Base-by-base conservation (phyloP, 2,888 invertebrate species). In the Odontocolon sp. region DNA sequence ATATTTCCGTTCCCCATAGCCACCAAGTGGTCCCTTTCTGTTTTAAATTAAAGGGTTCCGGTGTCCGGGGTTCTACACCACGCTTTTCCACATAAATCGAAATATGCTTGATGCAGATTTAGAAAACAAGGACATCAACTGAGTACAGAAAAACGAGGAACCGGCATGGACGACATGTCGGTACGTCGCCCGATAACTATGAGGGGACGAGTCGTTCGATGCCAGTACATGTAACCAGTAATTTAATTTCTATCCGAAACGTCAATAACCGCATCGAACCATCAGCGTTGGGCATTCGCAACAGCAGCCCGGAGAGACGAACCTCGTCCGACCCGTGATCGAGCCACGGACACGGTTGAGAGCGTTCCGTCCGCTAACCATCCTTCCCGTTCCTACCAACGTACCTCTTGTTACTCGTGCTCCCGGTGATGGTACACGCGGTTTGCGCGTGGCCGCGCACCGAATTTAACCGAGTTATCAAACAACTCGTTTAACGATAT, bases 401-500 rank as follows among this genome's bases (percentile, higher is more conserved):
- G 42, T 57, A 64, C 57, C 73, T 56, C 77, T 76, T 57, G 75
- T 75, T 69, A 59, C 56, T 61, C 26, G 64, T 69, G 70, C 73
- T 61, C 75, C 74, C 74, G 74, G 81, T 82, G 73, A 18, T 59
- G 66, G 81, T 70, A 64, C 80, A 81, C 83, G 85, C 83, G 85
- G 79, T 81, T 81, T 79, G 75, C 74, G 79, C 72, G 81, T 78
- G 69, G 78, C 72, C 77, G 66, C 81, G 75, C 81, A 70, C 78
- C 84, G 84, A 85, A 86, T 87, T 86, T 90, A 90, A 89, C 85
- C 83, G 83, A 88, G 88, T 90, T 89, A 90, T 85, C 88, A 87
- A 88, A 89, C 89, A 90, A 89, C 90, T 90, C 89, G 87, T 89
- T 90, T 90, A 90, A 90, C 88, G 82, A 87, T 88, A 89, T 90